Evolutionary conservation across 2,113 vertebrate species (phyloP).

Genomic region (Sylvilagus bachmani): DNA sequence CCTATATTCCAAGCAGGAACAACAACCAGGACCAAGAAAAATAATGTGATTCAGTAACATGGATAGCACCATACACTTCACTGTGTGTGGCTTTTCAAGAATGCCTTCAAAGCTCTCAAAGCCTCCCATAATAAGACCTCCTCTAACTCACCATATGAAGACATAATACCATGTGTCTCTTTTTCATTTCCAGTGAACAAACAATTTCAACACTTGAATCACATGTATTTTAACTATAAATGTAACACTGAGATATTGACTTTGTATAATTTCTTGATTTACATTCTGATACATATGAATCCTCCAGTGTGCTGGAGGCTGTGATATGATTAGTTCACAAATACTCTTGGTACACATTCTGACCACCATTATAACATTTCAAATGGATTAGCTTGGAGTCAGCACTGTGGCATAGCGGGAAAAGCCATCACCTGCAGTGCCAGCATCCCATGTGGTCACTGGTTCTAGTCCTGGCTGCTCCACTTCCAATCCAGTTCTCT

Average conservation of each 20-base stretch:
- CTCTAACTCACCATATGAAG: background rate
- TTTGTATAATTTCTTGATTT: background rate
- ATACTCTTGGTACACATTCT: background rate
- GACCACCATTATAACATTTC: background rate
- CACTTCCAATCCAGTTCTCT: too few species aligned
- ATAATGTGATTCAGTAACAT: background rate
- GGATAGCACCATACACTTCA: background rate
- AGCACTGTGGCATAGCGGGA: too few species aligned
- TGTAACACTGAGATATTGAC: background rate
- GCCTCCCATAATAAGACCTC: background rate
- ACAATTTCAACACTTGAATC: background rate
- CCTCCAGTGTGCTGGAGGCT: background rate
- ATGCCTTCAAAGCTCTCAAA: background rate
- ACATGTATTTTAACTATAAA: background rate
- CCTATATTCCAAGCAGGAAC: background rate
- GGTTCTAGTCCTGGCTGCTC: too few species aligned
- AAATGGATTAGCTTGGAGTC: background rate
- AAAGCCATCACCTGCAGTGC: too few species aligned
- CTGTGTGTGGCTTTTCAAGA: background rate
- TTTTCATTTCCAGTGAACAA: background rate
- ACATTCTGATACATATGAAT: background rate
- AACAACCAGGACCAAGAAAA: background rate
- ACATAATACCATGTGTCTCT: background rate
- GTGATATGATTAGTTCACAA: slow-evolving; percentile 12
- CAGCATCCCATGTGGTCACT: too few species aligned